Base-by-base conservation (phyloP, 2,113 vertebrate species). In the Dipodomys stephensi region DNA sequence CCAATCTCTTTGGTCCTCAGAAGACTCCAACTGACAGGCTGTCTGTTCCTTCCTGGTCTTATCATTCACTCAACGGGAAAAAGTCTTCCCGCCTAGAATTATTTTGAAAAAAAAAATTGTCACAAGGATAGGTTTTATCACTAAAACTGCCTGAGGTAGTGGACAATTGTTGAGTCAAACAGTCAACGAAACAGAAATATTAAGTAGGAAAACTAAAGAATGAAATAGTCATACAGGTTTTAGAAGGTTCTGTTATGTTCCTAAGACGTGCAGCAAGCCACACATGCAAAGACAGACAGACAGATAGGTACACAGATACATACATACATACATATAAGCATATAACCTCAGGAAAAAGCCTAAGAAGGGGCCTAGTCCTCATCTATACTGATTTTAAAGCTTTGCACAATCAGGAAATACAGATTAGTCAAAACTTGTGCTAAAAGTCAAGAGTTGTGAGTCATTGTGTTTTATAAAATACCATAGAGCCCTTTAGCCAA, bases 151-250 rank as follows among this genome's bases (percentile, higher is more conserved):
- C 84, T 81, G 32, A 39, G 25, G 35, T 25, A 57, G 28, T 57
- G 49, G 71, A 39, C 79, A 88, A 76, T 11, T 68, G 57, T 28
- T 68, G 30, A 73, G 28, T 32, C 46, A 83, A 72, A 44, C 30
- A 90, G 49, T 4, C 84, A 28, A 57, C 28, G 84, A 84, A 87
- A 71, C 39, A 64, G 30, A 72, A 91, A 60, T 11, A 28, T 44
- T 65, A 25, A 65, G 85, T 81, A 39, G 82, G 65, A 88, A 91
- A 91, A n/a, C 78, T 57, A 87, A 18, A 69, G n/a, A 81, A 84
- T 65, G 20, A 76, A 67, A 69, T 22, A n/a, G 1, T 19, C 6
- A 22, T 19, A 19, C 7, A 9, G 13, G 27, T 68, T 74, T 30
- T 5, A 76, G 76, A 79, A 25, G 22, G 53, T 57, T 62, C n/a